These are phyloP conservation scores for Prionailurus viverrinus DNA, from an alignment of 2,113 vertebrate species.

Conservation along the genomic window DNA sequence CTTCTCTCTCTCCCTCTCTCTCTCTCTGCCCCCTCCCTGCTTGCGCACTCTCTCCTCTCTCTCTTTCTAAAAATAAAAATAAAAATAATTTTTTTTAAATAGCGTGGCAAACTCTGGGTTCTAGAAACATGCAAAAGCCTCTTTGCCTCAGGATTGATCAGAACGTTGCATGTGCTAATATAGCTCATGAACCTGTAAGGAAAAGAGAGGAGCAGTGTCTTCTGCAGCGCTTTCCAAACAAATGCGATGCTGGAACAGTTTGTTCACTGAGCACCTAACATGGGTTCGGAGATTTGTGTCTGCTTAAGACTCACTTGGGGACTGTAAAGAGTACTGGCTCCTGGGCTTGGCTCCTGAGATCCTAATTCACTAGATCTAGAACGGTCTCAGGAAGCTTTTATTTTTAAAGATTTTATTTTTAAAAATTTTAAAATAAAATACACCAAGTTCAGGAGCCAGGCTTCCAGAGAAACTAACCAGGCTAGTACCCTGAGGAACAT, in stretches of 20 bases:
- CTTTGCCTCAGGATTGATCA: background rate
- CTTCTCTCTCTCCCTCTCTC: too few relatives aligned
- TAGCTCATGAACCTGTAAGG: background rate
- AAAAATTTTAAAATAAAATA: background rate
- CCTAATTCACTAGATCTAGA: background rate
- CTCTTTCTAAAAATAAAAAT: too few relatives aligned
- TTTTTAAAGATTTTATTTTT: background rate
- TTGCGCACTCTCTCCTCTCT: too few relatives aligned
- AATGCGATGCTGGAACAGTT: background rate
- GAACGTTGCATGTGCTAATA: background rate
- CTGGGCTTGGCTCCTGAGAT: background rate
- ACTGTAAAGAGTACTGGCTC: background rate
- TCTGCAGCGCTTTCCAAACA: background rate
- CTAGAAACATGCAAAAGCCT: background rate
- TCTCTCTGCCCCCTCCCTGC: too few relatives aligned
- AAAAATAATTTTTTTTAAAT: background rate
- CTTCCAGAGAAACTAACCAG: background rate
- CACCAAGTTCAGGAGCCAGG: background rate
- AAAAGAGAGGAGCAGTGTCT: accelerated
- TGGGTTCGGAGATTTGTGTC: background rate
- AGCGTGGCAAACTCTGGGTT: background rate
- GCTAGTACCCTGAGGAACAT: background rate
- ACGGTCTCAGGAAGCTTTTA: background rate
- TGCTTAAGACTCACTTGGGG: background rate
- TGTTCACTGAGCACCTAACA: background rate